These are phyloP conservation scores for Upupa epops DNA, from an alignment of 2,113 vertebrate species.

Conservation along the genomic window DNA sequence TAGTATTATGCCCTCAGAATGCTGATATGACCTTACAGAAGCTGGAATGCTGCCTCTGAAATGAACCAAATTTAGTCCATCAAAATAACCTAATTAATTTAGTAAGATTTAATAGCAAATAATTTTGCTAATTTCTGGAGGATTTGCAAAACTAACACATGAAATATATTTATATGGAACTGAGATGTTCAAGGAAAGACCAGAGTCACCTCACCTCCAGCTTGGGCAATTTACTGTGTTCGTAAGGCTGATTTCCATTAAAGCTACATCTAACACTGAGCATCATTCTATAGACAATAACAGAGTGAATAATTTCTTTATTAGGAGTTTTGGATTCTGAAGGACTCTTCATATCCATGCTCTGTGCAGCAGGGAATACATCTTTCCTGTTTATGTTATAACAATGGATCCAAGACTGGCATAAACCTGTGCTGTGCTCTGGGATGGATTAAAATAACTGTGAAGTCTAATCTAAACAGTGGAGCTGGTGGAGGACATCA, in stretches of 20 bases:
- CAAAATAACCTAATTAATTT: conserved; percentile 37
- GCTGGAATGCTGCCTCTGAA: background rate
- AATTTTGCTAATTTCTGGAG: background rate
- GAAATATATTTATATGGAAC: background rate
- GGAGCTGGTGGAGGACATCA: background rate
- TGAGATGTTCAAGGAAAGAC: background rate
- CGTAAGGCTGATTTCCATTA: background rate
- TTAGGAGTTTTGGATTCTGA: background rate
- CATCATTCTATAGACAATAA: background rate
- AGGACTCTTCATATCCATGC: background rate
- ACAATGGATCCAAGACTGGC: background rate
- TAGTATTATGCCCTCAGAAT: background rate
- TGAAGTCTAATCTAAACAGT: background rate
- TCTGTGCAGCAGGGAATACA: background rate
- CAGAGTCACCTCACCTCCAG: background rate
- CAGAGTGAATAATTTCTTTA: background rate
- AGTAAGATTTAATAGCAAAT: conserved; percentile 18
- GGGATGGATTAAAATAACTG: background rate
- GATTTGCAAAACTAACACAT: background rate
- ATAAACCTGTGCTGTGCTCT: background rate
- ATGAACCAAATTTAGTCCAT: background rate
- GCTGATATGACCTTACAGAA: background rate
- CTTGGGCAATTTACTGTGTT: background rate
- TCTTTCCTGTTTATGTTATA: background rate
- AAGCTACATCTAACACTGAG: background rate